Evolutionary conservation across 1,140 invertebrate species (phyloP).

Genomic region (Drosophila azteca): DNA sequence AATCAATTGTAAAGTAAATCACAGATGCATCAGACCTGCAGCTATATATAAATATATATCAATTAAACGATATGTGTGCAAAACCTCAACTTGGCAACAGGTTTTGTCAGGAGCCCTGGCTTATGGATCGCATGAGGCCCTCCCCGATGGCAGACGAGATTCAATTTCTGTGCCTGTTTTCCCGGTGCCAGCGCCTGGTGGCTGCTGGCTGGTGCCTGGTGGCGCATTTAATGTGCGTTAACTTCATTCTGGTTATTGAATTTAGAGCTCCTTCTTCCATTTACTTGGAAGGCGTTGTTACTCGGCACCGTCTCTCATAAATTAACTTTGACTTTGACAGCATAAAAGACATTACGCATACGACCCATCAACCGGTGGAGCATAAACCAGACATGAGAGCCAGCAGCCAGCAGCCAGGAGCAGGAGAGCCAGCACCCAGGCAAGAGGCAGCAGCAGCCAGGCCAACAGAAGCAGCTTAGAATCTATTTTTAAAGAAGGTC

Average conservation of each 20-base stretch:
- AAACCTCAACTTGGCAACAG: conserved; percentile 45
- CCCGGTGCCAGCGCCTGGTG: not conserved
- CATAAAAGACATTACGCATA: conserved; percentile 75
- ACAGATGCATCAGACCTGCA: too few species aligned
- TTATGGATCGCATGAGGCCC: conserved; percentile 24
- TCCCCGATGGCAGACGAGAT: too few species aligned
- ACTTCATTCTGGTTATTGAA: conserved; percentile 74
- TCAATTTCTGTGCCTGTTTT: not conserved
- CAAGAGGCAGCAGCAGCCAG: too few species aligned
- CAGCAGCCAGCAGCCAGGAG: not conserved
- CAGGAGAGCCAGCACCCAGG: too few species aligned
- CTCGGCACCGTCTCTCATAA: conserved; percentile 25
- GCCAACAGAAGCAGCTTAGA: conserved; percentile 19
- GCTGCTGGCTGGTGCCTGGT: conserved; percentile 7
- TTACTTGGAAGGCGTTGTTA: conserved; percentile 18
- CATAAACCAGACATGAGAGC: not conserved
- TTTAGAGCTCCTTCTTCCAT: conserved; percentile 36
- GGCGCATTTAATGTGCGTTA: conserved; percentile 68
- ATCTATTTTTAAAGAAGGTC: conserved; percentile 32
- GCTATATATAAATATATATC: not conserved
- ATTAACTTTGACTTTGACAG: conserved; percentile 75
- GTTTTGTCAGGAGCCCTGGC: conserved; percentile 21
- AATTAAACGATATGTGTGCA: conserved; percentile 28
- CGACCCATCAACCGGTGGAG: conserved; percentile 33
- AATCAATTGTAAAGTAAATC: too few species aligned